Evolutionary conservation across 2,113 vertebrate genomes (phyloP).

Genomic region (Gavia stellata): DNA sequence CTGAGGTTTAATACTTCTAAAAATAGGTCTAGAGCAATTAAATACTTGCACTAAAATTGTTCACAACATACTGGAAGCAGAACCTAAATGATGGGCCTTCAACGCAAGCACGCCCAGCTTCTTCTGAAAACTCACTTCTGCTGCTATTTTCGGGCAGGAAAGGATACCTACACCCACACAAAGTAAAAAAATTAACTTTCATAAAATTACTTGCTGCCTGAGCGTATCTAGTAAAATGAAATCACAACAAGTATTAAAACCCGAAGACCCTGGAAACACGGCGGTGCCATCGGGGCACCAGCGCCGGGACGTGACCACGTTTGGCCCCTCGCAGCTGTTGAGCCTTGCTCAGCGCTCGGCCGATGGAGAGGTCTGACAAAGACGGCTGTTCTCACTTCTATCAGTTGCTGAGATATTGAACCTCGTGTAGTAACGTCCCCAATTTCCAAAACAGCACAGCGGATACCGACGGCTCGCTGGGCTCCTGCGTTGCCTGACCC

Average conservation of each 20-base stretch:
- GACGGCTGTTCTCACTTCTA: rapidly evolving
- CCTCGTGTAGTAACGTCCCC: neutral
- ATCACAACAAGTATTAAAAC: neutral
- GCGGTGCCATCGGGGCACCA: rapidly evolving
- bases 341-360: neutral
- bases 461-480: rapidly evolving
- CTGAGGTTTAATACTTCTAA: constrained; percentile 54
- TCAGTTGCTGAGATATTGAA: neutral
- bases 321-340: rapidly evolving
- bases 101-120: neutral
- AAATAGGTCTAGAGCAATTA: constrained; percentile 47
- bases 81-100: constrained; percentile 14
- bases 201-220: neutral
- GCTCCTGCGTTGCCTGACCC: neutral
- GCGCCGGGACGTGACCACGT: rapidly evolving
- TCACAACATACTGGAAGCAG: constrained; percentile 13
- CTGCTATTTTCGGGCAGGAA: constrained; percentile 28
- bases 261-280: neutral
- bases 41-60: constrained; percentile 42
- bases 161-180: constrained; percentile 32
- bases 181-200: neutral
- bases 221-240: neutral
- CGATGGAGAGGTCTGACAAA: neutral
- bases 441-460: neutral
- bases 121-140: constrained; percentile 19